Base-by-base conservation (phyloP, 2,888 invertebrate genomes). In the Drosophila paranaensis region DNA sequence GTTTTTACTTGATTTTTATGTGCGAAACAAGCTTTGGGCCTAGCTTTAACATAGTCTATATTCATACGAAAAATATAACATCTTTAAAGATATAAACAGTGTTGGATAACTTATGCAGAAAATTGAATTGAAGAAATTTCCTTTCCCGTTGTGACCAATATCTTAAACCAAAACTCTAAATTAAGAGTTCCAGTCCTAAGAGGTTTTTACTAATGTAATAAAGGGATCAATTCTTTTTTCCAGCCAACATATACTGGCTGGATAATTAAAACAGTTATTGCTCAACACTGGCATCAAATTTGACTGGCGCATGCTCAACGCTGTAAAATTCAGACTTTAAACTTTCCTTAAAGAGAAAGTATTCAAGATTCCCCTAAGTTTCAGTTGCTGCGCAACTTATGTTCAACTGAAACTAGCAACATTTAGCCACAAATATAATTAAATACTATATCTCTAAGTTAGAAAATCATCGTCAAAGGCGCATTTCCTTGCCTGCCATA, bases 1-100 rank as follows among this genome's bases (percentile, higher is more conserved):
- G 20, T 20, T 68, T 30, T 54, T 40, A 43, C 42, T 27, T 50
- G 27, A 20, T 56, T 68, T 79, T 65, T 61, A 46, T 50, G 45
- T 16, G 16, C 14, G 40, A 27, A 37, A 43, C 42, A 54, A 60
- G 16, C 61, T 43, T 43, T 43, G 1, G 5, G 3, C 8, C 9
- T 1, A 0, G 40, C 16, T 13, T 4, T 5, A 16, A 8, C 5
- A 16, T 16, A 54, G 16, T 2, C 4, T 40, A 42, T 16, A 6
- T 25, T 3, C 14, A 25, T 45, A 25, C 10, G 1, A 14, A 42
- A 42, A 9, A 4, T 39, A 5, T 14, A 20, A 20, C 20, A 1
- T 20, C 20, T 20, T 25, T 25, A 45, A 25, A 0, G 2, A 3
- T 6, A 25, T 2, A 25, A 45, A 45, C 25, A 13, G 0, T 13